phyloP scores from a whole-genome alignment of 2,797 vertebrate species.

The Alcedo quadribrachys region DNA sequence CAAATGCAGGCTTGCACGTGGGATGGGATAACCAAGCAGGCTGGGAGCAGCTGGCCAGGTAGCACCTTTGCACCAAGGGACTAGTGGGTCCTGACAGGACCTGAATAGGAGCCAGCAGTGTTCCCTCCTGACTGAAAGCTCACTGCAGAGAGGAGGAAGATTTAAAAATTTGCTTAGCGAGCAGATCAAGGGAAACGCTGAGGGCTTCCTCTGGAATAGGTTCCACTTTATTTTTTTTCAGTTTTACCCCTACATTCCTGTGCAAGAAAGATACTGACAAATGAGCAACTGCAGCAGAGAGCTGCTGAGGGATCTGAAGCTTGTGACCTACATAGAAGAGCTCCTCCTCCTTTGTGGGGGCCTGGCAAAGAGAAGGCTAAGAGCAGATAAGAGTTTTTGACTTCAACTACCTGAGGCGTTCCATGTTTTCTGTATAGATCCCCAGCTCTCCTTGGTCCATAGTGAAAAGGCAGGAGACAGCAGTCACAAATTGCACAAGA shows the following conservation, averaged over 20 bases:
- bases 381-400: neutral
- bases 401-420: neutral
- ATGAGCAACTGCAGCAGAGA: neutral
- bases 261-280: neutral
- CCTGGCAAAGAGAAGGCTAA: neutral
- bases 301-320: neutral
- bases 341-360: neutral
- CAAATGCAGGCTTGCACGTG: accelerated
- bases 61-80: neutral
- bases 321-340: neutral
- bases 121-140: neutral
- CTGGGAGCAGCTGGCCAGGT: neutral
- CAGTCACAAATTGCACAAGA: neutral
- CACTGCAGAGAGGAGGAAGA: neutral
- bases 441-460: neutral
- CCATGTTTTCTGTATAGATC: neutral
- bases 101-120: neutral
- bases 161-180: neutral
- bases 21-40: neutral
- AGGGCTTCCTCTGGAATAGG: neutral
- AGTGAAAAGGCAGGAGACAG: accelerated
- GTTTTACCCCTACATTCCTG: neutral
- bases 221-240: neutral
- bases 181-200: neutral
- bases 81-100: neutral